Base-by-base conservation (phyloP, 2,797 vertebrate genomes). In the Pseudochaenichthys georgianus region DNA sequence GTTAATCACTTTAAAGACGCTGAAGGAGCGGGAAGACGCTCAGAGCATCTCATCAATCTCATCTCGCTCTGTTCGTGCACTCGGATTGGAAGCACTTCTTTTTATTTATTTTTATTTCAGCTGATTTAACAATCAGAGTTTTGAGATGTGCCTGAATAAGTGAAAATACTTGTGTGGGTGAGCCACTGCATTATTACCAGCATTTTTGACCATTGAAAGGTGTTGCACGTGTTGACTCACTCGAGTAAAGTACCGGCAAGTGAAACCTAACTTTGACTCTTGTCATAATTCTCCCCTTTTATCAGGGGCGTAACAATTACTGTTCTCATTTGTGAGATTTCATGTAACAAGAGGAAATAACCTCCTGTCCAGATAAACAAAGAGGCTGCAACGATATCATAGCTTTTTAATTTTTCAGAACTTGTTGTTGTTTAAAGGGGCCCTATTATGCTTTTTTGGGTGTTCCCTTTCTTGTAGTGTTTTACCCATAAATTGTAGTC, bases 1-100 rank as follows among this genome's bases (percentile, higher is more conserved):
- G 51, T 53, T 92, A 87, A 91, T 91, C 83, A 77, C 80, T 77
- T 0, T 67, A 65, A 70, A 69, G 64, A 67, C 31, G 41, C 83
- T 75, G 76, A 65, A 54, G 73, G 73, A 73, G 53, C 66, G 9
- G 13, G 28, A 46, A 45, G 74, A 0, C 34, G 28, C 38, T 45
- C 19, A 0, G 15, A 51, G 70, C 13, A 1, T 45, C 69, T 78
- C 50, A 19, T 77, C 65, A 5, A 68, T 43, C 73, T 78, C 68
- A 31, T 45, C 54, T 17, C 45, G 1, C 9, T 43, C 21, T 55
- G n/a, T 16, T 47, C 1, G 4, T 2, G 41, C 59, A 0, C 54
- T 16, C 21, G 51, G 66, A 47, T 55, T 17, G 21, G 1, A 8
- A 13, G n/a, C 48, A 3, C 31, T 2, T 28, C 19, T 57, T 42